These are phyloP conservation scores for Mobula birostris DNA, from an alignment of 2,113 vertebrate genomes.

Conservation along the genomic window DNA sequence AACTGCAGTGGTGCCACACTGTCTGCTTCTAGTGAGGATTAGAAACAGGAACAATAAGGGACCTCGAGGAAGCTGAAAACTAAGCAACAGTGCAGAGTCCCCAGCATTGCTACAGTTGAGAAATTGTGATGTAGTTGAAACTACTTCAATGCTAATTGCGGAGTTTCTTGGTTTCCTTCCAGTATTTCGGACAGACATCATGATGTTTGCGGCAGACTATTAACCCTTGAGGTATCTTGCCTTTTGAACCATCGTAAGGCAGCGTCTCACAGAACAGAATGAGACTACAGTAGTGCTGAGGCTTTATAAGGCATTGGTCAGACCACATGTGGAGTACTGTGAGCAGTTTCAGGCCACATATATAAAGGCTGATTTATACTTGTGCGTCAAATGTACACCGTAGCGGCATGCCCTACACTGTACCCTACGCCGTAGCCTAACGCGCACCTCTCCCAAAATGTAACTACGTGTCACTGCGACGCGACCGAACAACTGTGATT, in stretches of 20 bases:
- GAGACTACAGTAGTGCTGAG: not conserved
- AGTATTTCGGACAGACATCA: not conserved
- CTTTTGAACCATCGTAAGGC: not conserved
- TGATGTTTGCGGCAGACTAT: not conserved
- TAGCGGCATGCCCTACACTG: too few species aligned
- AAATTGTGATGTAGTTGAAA: not conserved
- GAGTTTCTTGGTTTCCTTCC: not conserved
- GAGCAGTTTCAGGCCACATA: too few species aligned
- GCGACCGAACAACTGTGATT: too few species aligned
- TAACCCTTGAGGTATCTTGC: not conserved
- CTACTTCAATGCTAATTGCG: not conserved
- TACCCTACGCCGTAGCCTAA: too few species aligned
- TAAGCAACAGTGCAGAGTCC: not conserved
- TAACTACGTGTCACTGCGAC: too few species aligned
- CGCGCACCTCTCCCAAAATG: too few species aligned
- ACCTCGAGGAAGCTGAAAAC: not conserved
- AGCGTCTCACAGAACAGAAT: not conserved
- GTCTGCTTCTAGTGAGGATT: constrained; percentile 42
- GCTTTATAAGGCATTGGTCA: too few species aligned
- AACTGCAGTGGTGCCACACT: constrained; percentile 42
- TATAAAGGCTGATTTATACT: too few species aligned
- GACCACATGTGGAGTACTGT: too few species aligned
- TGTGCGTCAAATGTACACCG: too few species aligned
- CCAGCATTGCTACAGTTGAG: not conserved
- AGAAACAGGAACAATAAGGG: not conserved